Evolutionary conservation across 2,888 invertebrate species (phyloP), one percentile per base, ranked within the genome.

Genomic region (Azorinus chamasolen): DNA sequence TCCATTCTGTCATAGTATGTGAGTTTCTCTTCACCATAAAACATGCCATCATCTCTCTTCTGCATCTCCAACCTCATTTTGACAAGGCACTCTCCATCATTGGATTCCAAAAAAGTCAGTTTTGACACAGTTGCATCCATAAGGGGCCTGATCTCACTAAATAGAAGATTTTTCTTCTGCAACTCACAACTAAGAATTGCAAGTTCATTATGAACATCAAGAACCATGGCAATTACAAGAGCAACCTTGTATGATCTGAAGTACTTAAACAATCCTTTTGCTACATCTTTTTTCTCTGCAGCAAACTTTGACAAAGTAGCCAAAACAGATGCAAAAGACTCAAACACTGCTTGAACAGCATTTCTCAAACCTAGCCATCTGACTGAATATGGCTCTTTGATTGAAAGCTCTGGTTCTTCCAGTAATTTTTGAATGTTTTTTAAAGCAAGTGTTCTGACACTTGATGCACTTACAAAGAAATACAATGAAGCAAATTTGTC

Each of bases 331-430:
- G 14, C 25, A 46, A 70, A 76, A 12, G 54, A 59, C n/a, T 70
- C 62, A 59, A 18, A 80, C 0, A 76, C 84, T 25, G 79, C 75
- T 24, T 57, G 57, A 20, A 78, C 82, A 22, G 84, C 77, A 48
- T 59, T 46, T 43, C 45, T 61, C 16, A 80, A 46, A 1, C 78
- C 78, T 10, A 79, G 41, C 82, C 82, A 84, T 14, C 74, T 39
- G 6, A 82, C 64, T 10, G 64, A 64, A 59, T 71, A 61, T 12
- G 79, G 74, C 45, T 79, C 72, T 46, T 82, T 83, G 1, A 83
- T 43, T 2, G 65, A 54, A 5, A 79, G 46, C 45, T 74, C 59
- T 18, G 82, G 73, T 41, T 79, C 79, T 12, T 77, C 61, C 16
- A 82, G 22, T 3, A 84, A 4, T n/a, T 55, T 24, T 37, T 82